Conservation (phyloP, 53 echinoderm and acorn worm species). For the Apostichopus leukothele region DNA sequence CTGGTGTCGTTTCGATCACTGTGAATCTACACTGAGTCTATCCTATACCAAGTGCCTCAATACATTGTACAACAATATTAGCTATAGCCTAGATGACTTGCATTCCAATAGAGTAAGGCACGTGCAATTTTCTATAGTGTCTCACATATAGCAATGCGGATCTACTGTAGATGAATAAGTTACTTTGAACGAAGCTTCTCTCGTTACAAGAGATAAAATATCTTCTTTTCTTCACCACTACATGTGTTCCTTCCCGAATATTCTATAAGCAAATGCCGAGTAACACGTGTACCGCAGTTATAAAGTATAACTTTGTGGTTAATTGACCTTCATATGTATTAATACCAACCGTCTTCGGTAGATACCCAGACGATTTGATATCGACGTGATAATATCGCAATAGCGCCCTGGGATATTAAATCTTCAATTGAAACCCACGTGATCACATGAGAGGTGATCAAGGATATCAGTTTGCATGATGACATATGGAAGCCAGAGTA, state of each 20-base stretch:
- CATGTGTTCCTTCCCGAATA: neutral
- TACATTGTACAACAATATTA: too few relatives aligned
- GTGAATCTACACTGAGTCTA: too few relatives aligned
- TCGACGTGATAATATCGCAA: neutral
- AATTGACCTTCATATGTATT: neutral
- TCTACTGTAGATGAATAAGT: neutral
- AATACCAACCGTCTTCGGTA: neutral
- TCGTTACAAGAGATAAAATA: neutral
- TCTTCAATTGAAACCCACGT: neutral
- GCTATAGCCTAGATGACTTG: too few relatives aligned
- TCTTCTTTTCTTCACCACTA: neutral
- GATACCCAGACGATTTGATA: too few relatives aligned
- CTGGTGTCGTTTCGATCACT: too few relatives aligned
- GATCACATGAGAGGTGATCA: neutral
- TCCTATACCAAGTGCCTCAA: too few relatives aligned
- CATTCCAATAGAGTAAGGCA: too few relatives aligned
- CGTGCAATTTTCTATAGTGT: too few relatives aligned
- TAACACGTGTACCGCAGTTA: neutral
- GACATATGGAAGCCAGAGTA: conserved; percentile 3
- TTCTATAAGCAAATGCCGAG: neutral
- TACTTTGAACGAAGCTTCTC: neutral
- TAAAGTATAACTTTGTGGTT: neutral
- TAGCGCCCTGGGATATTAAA: conserved; percentile 6
- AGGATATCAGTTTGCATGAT: neutral
- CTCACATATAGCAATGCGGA: neutral